Percentiles rank a stretch among this genome's conserved stretches.
phyloP scores from a whole-genome alignment of 2,888 invertebrate genomes.

The Scelioninae gen. 2 region DNA sequence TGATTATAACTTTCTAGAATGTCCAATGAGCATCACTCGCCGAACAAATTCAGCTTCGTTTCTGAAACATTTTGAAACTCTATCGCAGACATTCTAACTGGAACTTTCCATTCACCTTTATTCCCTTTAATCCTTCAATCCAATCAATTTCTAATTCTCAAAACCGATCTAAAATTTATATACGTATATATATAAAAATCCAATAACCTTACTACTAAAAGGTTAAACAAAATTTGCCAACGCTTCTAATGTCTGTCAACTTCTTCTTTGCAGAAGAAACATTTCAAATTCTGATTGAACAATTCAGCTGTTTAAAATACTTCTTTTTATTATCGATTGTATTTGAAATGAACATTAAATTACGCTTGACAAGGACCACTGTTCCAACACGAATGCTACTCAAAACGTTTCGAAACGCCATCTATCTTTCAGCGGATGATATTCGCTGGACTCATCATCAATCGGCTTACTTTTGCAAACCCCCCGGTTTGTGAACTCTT shows the following conservation, averaged over 20 bases:
- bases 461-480: constrained; percentile 20
- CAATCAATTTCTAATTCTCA: too few species aligned
- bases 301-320: too few species aligned
- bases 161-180: too few species aligned
- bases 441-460: constrained; percentile 13
- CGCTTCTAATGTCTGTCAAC: too few species aligned
- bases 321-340: too few species aligned
- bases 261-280: too few species aligned
- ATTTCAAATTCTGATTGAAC: too few species aligned
- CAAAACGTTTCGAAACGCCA: constrained; percentile 13
- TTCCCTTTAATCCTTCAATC: background rate
- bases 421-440: constrained; percentile 4
- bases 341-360: background rate
- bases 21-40: constrained; percentile 4
- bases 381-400: constrained; percentile 5
- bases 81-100: constrained; percentile 11
- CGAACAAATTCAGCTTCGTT: background rate
- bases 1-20: constrained; percentile 53
- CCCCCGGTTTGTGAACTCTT: constrained; percentile 9
- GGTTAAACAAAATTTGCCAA: too few species aligned
- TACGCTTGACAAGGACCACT: too few species aligned
- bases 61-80: constrained; percentile 11
- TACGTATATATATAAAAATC: too few species aligned
- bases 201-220: too few species aligned
- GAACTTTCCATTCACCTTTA: background rate